Conservation (phyloP, 2,797 vertebrate genomes). For the Betta splendens region DNA sequence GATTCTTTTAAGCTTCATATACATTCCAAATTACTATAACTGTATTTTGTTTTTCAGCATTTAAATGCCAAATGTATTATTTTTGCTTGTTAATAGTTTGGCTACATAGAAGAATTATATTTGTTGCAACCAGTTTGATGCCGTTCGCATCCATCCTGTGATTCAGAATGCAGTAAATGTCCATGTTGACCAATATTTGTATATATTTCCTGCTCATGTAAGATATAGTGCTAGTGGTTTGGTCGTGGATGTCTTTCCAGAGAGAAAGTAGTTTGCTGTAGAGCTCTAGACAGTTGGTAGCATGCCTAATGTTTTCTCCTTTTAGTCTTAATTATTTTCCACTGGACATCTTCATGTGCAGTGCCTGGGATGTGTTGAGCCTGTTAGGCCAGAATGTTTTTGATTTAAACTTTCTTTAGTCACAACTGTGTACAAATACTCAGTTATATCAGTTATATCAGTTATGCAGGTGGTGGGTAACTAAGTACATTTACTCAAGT, state of each 20-base stretch:
- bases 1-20: slow-evolving; percentile 64
- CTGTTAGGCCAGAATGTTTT: not conserved
- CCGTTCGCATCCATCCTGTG: slow-evolving; percentile 52
- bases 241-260: slow-evolving; percentile 43
- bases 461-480: no score
- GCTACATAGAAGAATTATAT: slow-evolving; percentile 23
- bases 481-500: no score
- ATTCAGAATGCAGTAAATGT: slow-evolving; percentile 61
- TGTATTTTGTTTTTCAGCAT: slow-evolving; percentile 37
- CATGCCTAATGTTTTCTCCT: slow-evolving; percentile 28
- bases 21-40: slow-evolving; percentile 55
- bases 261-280: slow-evolving; percentile 41
- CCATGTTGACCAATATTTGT: slow-evolving; percentile 52
- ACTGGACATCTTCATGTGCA: not conserved
- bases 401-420: slow-evolving; percentile 1
- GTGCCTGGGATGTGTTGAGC: slow-evolving; percentile 19
- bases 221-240: slow-evolving; percentile 65
- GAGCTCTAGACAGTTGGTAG: slow-evolving; percentile 41
- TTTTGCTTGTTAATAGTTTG: slow-evolving; percentile 18
- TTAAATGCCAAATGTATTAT: slow-evolving; percentile 48
- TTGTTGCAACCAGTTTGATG: slow-evolving; percentile 30
- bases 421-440: not conserved
- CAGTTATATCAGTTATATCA: not conserved
- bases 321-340: slow-evolving; percentile 40
- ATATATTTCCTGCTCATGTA: slow-evolving; percentile 60